Percentiles rank a stretch among this genome's conserved stretches.
phyloP scores from a whole-genome alignment of 2,113 vertebrate species.

The Raja brachyura region DNA sequence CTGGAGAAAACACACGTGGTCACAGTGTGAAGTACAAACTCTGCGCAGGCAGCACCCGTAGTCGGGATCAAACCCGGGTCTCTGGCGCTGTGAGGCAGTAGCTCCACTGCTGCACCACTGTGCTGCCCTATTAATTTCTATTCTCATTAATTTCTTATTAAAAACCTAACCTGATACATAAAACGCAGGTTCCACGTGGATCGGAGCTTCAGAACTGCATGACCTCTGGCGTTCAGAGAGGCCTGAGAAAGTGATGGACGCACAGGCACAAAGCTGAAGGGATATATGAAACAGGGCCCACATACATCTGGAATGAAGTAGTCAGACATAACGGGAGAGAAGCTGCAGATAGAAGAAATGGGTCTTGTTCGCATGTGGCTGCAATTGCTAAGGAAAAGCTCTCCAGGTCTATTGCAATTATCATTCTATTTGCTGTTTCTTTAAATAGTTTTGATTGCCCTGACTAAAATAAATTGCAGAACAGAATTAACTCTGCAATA shows the following conservation, averaged over 20 bases:
- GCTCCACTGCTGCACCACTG: too few species aligned
- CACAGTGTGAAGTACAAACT: too few species aligned
- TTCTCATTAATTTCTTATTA: not conserved
- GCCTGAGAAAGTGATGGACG: constrained; percentile 29
- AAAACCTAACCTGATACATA: too few species aligned
- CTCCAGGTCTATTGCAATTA: constrained; percentile 67
- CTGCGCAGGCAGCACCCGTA: too few species aligned
- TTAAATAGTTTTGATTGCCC: constrained; percentile 74
- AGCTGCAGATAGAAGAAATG: not conserved
- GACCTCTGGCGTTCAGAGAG: not conserved
- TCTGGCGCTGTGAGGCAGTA: too few species aligned
- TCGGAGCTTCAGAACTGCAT: not conserved
- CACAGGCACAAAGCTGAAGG: constrained; percentile 24
- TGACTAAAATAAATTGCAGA: constrained; percentile 51
- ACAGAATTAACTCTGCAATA: constrained; percentile 38
- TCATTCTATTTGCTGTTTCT: constrained; percentile 70
- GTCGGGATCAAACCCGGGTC: too few species aligned
- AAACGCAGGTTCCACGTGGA: not conserved
- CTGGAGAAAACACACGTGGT: too few species aligned
- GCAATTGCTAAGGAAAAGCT: constrained; percentile 53
- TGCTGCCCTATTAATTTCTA: not conserved
- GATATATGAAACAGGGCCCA: constrained; percentile 15
- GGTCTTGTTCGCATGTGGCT: constrained; percentile 52
- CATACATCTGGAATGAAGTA: constrained; percentile 32
- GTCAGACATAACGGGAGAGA: constrained; percentile 1